Evolutionary conservation across 2,113 vertebrate genomes (phyloP).

Genomic region (Poeciliopsis occidentalis): DNA sequence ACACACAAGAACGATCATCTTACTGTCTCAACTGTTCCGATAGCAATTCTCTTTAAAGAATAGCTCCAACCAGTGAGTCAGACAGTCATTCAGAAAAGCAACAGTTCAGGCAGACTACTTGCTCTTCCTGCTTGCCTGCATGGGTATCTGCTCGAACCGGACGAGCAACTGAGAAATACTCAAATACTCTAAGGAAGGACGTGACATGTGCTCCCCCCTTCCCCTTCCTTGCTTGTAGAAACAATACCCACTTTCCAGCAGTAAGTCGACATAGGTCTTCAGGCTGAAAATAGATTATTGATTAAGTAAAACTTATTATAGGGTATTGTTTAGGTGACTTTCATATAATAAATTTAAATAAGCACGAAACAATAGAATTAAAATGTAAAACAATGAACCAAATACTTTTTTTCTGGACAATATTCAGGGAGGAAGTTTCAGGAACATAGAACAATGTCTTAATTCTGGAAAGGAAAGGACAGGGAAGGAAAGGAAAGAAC

Average conservation of each 20-base stretch:
- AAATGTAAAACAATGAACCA: slow-evolving; percentile 3
- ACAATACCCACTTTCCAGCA: slow-evolving; percentile 67
- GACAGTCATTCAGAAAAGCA: slow-evolving; percentile 42
- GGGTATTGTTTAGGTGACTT: not conserved
- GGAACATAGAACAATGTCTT: slow-evolving; percentile 20
- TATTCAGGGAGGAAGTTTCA: slow-evolving; percentile 22
- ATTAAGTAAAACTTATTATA: not conserved
- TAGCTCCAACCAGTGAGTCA: slow-evolving; percentile 25
- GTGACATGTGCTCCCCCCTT: slow-evolving; percentile 78
- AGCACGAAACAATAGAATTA: not conserved
- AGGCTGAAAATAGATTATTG: not conserved
- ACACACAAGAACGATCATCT: slow-evolving; percentile 49
- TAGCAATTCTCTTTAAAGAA: slow-evolving; percentile 44
- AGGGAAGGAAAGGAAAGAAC: slow-evolving; percentile 7
- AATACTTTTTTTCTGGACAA: not conserved
- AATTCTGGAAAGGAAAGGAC: slow-evolving; percentile 17
- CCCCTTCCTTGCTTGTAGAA: slow-evolving; percentile 78
- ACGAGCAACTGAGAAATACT: slow-evolving; percentile 53
- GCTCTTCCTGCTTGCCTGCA: slow-evolving; percentile 63
- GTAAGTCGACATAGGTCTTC: not conserved
- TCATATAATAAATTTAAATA: not conserved
- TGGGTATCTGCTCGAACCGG: slow-evolving; percentile 62
- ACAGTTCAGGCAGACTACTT: slow-evolving; percentile 33
- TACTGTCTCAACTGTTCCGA: slow-evolving; percentile 36
- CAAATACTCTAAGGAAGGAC: slow-evolving; percentile 76